Conservation (phyloP, 2,888 invertebrate genomes). For the Pelosia muscerda region DNA sequence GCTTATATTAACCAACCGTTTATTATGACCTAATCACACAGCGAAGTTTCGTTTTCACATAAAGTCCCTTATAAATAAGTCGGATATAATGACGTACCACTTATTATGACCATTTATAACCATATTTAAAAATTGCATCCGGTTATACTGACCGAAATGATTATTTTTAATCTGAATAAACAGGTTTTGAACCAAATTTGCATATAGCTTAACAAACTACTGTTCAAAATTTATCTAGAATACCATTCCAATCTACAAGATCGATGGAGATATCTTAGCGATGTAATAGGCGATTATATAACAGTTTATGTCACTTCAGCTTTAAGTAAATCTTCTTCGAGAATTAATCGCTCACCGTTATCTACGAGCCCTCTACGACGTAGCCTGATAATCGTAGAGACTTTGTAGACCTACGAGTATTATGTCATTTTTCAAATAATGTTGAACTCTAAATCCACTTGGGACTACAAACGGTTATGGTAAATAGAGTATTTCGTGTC, state of each 20-base stretch:
- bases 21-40: too few species aligned
- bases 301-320: conserved; percentile 16
- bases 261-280: neutral
- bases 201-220: too few species aligned
- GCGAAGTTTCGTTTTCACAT: too few species aligned
- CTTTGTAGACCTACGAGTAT: conserved; percentile 25
- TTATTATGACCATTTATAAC: too few species aligned
- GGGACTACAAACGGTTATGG: neutral
- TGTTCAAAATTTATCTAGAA: neutral
- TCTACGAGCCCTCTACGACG: conserved; percentile 26
- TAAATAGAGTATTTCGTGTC: neutral
- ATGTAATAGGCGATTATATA: neutral
- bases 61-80: too few species aligned
- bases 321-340: conserved; percentile 9
- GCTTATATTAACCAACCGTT: too few species aligned
- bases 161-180: neutral
- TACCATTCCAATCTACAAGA: conserved; percentile 1
- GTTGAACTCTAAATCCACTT: neutral
- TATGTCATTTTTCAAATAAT: too few species aligned
- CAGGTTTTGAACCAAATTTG: neutral
- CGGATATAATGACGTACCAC: too few species aligned
- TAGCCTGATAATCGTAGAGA: conserved; percentile 29
- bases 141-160: too few species aligned
- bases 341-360: conserved; percentile 15
- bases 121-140: too few species aligned